Base-by-base conservation (phyloP, 2,888 invertebrate species). In the Ennomos quercinarius region DNA sequence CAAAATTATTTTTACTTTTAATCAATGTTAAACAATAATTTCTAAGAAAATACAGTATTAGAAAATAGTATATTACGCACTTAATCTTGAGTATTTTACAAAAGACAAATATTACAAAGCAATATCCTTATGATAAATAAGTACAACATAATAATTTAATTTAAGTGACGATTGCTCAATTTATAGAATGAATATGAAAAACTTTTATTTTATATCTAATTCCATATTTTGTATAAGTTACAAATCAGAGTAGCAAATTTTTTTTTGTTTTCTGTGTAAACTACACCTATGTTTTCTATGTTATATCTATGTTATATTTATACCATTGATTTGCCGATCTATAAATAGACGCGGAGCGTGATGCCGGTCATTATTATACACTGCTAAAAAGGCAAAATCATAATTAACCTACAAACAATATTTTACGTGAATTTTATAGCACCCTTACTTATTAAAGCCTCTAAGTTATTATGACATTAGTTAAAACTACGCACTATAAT, bases 151-250 rank as follows among this genome's bases (percentile, higher is more conserved):
- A 83, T 70, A 65, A 82, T 85, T 84, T 84, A 84, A 76, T 59
- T 61, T 89, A 89, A 84, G 88, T 80, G 76, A 88, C 74, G 79
- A 83, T 89, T 91, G 90, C 90, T 91, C 90, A 91, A 91, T 88
- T 87, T 89, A 82, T 43, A 75, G 73, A 80, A 81, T 74, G 77
- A 72, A 77, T 79, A 70, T 71, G 70, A 67, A 54, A 44, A 48
- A 46, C 11, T 12, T 45, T 59, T 11, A 51, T 55, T 54, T 47
- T 38, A 27, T 6, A 27, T 27, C 27, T 27, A 27, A 27, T 27
- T 27, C 27, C 27, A 27, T 27, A 5, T 27, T 27, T 6, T 27
- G 3, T 2, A 6, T 6, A 27, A 27, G 27, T 27, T 27, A 27
- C 5, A 27, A 27, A 6, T 27, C 27, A 6, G 27, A 27, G 40